phyloP scores from a whole-genome alignment of 2,113 vertebrate species.

The Martes martes region DNA sequence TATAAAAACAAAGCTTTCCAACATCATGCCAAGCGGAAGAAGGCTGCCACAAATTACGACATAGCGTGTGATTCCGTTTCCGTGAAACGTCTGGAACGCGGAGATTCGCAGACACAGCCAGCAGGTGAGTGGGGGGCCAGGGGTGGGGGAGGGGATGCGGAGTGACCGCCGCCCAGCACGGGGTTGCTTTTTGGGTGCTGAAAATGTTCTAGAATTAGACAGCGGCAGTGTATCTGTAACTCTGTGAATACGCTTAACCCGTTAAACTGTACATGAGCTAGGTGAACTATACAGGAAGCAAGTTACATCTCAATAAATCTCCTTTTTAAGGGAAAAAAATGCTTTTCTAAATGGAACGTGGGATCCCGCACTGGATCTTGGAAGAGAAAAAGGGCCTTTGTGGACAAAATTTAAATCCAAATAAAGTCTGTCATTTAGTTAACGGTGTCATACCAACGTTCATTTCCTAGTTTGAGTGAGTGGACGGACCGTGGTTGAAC shows the following conservation, averaged over 20 bases:
- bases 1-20: neutral
- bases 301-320: neutral
- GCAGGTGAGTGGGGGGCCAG: neutral
- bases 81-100: neutral
- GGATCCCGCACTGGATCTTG: neutral
- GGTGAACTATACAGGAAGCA: neutral
- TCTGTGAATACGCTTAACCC: neutral
- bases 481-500: neutral
- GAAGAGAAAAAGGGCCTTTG: neutral
- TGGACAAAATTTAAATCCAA: neutral
- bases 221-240: neutral
- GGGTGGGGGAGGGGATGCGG: rapidly evolving
- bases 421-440: neutral
- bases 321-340: neutral
- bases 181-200: neutral
- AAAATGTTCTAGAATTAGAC: neutral
- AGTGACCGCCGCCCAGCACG: neutral
- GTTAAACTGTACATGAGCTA: neutral
- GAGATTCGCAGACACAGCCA: neutral
- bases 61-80: neutral
- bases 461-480: neutral
- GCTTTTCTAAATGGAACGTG: neutral
- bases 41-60: neutral
- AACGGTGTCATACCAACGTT: neutral
- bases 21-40: neutral